Evolutionary conservation across 2,797 vertebrate species (phyloP), one percentile per base, ranked within the genome.

Genomic region (Cyprinella venusta): DNA sequence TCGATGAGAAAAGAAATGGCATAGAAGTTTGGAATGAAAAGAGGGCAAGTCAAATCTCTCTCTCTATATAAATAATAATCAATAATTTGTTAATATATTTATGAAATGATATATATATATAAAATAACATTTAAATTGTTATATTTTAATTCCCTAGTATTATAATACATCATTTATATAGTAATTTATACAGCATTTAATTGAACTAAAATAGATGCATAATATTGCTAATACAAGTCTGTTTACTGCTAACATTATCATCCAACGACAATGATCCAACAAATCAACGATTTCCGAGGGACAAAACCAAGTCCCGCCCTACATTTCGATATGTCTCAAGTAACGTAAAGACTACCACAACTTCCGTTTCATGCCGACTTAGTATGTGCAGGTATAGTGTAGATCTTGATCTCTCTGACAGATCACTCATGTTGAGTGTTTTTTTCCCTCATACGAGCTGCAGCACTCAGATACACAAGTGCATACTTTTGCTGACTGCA

Each of bases 401-500:
- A 48, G 24, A 10, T 48, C 42, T 50, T 65, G 9, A 36, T 64
- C 40, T 64, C 40, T 64, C 19, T 50, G 19, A 48, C 10, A 16
- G 18, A 48, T n/a, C 13, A 3, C 61, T 63, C 26, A 18, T 30
- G 15, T 26, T 26, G n/a, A 13, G 9, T 5, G 4, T 45, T 6
- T 33, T 21, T 72, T 18, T 26, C 7, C 15, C 15, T 24, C 4
- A 13, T 54, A 1, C 52, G 1, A 16, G 9, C 18, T 36, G 48
- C 48, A 36, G 30, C 54, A 10, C 61, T 63, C 26, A 63, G 26
- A 63, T 3, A 18, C 61, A 30, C 15, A 63, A 63, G 13, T 63
- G 61, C 50, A 13, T 10, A 36, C 68, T 61, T 80, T 36, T 48
- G 67, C 68, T 80, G 54, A 61, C 38, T 61, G 61, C 67, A 67